Base-by-base conservation (phyloP, 2,113 vertebrate species). In the Copsychus sechellarum region DNA sequence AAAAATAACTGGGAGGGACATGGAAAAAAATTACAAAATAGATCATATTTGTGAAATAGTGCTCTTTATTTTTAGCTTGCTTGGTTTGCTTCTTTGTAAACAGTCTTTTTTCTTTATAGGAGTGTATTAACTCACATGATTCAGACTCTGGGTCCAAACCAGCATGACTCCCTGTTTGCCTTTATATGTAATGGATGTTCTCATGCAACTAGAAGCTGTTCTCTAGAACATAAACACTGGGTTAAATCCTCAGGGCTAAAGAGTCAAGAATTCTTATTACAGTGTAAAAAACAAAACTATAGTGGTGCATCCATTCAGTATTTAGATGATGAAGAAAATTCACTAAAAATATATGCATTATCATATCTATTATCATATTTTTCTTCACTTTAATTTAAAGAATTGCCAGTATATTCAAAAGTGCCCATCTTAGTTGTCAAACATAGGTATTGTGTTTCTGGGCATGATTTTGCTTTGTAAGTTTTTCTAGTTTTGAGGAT, bases 51-150 rank as follows among this genome's bases (percentile, higher is more conserved):
- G 20, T 28, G 66, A 88, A 94, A 78, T 0, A 1, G 6, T 70
- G 31, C n/a, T 80, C 69, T 81, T 92, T 95, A 85, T 82, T 91
- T 97, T 96, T 95, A 90, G 33, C 40, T 64, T 48, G 13, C 34
- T 83, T 77, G 3, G 10, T 85, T 95, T 82, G 3, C 34, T 62
- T 83, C 50, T 92, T 80, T 71, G 66, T 80, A 93, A 94, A 77
- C 15, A 82, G 21, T 8, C 50, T 65, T 6, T 0, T 17, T 74
- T 14, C 8, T 88, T 94, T 86, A 66, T 23, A 53, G 25, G 6
- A 72, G 4, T 31, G 1, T 11, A 57, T 66, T 89, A 65, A 72
- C 17, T 47, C 38, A n/a, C 0, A 6, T 19, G 73, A 16, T 62
- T 84, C 38, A 82, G 47, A 79, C 70, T 86, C 81, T 36, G 23